Percentiles rank a stretch among this genome's conserved stretches.
Conservation (phyloP, 2,113 vertebrate genomes). For the Nycticorax nycticorax region DNA sequence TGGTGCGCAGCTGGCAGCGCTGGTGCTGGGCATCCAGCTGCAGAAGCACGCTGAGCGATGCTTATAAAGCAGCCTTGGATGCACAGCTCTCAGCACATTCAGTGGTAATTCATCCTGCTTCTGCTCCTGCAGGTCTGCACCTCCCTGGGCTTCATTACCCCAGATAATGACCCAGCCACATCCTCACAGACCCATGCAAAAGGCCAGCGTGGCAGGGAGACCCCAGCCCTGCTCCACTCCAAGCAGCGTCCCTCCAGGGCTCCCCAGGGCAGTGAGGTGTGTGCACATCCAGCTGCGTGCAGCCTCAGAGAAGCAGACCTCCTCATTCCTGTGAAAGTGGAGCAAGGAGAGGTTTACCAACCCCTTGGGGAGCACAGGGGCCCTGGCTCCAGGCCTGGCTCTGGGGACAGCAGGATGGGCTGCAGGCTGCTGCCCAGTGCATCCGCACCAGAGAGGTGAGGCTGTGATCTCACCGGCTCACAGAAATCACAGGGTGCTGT, state of each 20-base stretch:
- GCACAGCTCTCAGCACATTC: not conserved
- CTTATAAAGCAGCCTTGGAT: not conserved
- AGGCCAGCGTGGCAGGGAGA: not conserved
- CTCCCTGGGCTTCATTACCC: not conserved
- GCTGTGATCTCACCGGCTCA: not conserved
- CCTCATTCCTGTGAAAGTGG: not conserved
- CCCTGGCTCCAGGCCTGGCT: not conserved
- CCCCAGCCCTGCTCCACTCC: not conserved
- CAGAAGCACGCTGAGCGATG: not conserved
- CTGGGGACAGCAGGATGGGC: not conserved
- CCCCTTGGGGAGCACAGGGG: rapidly evolving
- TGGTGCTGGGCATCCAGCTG: not conserved
- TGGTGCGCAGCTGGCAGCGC: rapidly evolving
- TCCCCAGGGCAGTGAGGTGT: rapidly evolving
- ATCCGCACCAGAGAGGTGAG: not conserved
- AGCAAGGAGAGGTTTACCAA: not conserved
- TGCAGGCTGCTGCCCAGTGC: rapidly evolving
- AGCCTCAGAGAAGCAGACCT: not conserved
- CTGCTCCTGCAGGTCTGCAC: not conserved
- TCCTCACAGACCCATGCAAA: not conserved
- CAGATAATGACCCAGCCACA: not conserved
- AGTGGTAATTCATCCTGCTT: rapidly evolving
- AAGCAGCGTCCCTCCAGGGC: rapidly evolving
- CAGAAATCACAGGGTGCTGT: not conserved
- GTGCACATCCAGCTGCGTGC: not conserved